Conservation (phyloP, 2,797 vertebrate species). For the Poecilia velifera region DNA sequence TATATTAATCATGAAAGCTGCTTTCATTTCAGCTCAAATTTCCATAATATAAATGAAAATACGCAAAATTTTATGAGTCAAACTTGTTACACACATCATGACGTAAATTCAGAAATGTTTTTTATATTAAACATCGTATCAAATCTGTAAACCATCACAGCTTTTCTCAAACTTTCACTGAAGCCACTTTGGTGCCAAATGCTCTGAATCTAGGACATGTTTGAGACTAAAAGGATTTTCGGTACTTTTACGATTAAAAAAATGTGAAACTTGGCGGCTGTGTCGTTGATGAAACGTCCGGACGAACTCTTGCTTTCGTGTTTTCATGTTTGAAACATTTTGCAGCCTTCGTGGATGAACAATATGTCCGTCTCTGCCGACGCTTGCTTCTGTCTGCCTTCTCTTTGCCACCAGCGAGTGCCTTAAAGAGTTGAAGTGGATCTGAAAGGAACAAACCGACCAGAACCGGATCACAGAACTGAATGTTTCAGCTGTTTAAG, state of each 20-base stretch:
- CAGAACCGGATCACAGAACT: neutral
- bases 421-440: constrained; percentile 65
- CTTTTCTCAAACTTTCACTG: constrained; percentile 12
- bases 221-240: constrained; percentile 2
- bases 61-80: neutral
- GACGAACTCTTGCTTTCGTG: neutral
- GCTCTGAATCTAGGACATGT: constrained; percentile 1
- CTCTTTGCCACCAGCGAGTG: constrained; percentile 68
- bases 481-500: neutral
- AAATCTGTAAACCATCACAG: constrained; percentile 7
- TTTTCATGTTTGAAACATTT: constrained; percentile 5
- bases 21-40: neutral
- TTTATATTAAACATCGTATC: neutral
- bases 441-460: no score
- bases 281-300: constrained; percentile 12
- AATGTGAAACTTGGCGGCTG: constrained; percentile 16
- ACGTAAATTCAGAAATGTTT: neutral
- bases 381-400: constrained; percentile 51
- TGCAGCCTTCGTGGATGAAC: neutral
- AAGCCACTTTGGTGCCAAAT: constrained; percentile 49
- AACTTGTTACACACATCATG: neutral
- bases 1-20: neutral
- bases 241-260: constrained; percentile 38
- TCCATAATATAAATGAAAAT: neutral
- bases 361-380: constrained; percentile 1